These are phyloP conservation scores for Ennomos erosarius DNA, from an alignment of 2,888 invertebrate genomes.

Conservation along the genomic window DNA sequence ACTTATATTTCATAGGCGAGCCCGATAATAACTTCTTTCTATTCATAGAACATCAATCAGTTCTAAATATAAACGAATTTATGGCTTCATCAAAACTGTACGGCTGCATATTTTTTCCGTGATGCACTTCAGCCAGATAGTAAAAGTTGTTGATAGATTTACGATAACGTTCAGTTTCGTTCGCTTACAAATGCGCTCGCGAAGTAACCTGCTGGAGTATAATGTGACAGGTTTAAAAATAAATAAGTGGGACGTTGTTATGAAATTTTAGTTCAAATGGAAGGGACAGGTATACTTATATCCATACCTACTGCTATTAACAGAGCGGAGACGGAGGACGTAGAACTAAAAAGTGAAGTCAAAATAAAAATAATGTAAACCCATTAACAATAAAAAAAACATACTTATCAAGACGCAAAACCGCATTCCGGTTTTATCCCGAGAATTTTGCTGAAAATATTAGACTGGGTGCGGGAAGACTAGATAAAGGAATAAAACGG, in stretches of 20 bases:
- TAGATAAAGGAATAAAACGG: no score
- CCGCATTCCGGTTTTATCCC: no score
- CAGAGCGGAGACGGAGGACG: no score
- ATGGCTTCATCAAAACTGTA: conserved; percentile 46
- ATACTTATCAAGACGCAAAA: no score
- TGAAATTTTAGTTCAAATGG: conserved; percentile 1
- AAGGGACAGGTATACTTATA: no score
- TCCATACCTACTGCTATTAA: no score
- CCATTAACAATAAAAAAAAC: no score
- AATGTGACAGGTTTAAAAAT: conserved; percentile 15
- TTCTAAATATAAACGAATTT: conserved; percentile 48
- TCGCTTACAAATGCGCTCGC: conserved; percentile 3
- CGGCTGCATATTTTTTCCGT: conserved; percentile 54
- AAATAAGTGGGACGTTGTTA: conserved; percentile 14
- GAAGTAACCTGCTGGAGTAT: not conserved
- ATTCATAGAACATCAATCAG: conserved; percentile 57
- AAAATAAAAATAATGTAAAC: no score
- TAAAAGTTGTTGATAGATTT: conserved; percentile 45
- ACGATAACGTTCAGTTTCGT: conserved; percentile 28
- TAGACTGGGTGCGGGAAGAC: no score
- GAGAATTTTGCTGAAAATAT: no score
- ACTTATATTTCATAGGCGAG: conserved; percentile 35
- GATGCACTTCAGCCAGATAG: conserved; percentile 47
- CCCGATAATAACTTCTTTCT: conserved; percentile 37
- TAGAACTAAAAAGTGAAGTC: no score